Evolutionary conservation across 2,113 vertebrate species (phyloP), one percentile per base, ranked within the genome.

Genomic region (Paradoxurus hermaphroditus): DNA sequence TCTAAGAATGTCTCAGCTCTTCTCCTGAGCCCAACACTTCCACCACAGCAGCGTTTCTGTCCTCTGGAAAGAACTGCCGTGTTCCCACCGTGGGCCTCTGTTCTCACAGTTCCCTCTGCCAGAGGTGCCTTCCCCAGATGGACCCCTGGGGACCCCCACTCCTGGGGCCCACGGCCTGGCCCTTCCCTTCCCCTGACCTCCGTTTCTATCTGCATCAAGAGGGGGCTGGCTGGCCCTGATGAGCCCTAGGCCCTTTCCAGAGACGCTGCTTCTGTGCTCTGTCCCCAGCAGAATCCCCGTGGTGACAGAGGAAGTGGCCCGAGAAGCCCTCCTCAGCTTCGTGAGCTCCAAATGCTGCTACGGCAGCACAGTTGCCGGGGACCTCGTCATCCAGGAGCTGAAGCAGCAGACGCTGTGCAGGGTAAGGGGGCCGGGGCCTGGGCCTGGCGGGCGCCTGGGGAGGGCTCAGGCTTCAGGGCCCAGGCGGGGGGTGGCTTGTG

Each of bases 291-390:
- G 99, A 36, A 79, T 99, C 27, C 99, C 99, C 1, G 81, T 73
- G 0, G 97, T 99, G 81, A 99, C 99, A 0, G 99, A 99, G 95
- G 99, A 99, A 1, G 94, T 94, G 78, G 99, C 99, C 34, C 97
- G 99, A 21, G 98, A 98, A 3, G 99, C 99, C 53, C 97, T 99
- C 29, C 97, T 99, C 36, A 97, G 97, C 97, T 99, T 99, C 21
- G 98, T 99, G 62, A 98, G 98, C 75, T 98, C 98, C 7, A 99
- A 98, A 14, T 99, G 99, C 98, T 99, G 96, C 31, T 99, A 99
- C 9, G 99, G 99, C 97, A 98, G 98, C 27, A 97, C 98, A 19
- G 99, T 98, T 0, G 99, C 99, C 0, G 97, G 98, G 4, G 98
- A 99, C 97, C 98, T 99, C 1, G 63, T 98, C 91, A 99, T 99